Percentiles rank a stretch among this genome's conserved stretches.
phyloP scores from a whole-genome alignment of 2,888 invertebrate genomes.

The Andrena minutula region DNA sequence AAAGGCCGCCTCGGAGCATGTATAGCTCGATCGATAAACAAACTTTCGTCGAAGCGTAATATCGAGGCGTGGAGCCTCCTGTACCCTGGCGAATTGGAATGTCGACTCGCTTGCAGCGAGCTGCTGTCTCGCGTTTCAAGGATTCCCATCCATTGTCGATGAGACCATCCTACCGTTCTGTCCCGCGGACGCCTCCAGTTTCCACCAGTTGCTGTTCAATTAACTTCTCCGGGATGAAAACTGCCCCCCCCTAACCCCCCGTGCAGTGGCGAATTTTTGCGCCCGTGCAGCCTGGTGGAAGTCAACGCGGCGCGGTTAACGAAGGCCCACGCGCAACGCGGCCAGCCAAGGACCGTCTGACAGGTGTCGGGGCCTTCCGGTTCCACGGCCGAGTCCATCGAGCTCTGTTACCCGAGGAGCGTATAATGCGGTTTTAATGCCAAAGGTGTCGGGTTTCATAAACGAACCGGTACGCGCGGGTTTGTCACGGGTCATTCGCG shows the following conservation, averaged over 20 bases:
- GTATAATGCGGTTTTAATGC: slow-evolving; percentile 69
- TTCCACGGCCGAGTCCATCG: slow-evolving; percentile 48
- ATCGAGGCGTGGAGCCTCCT: slow-evolving; percentile 64
- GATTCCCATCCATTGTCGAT: neutral
- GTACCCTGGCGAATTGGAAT: slow-evolving; percentile 52
- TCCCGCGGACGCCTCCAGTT: neutral
- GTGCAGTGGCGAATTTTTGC: neutral
- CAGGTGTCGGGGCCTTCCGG: slow-evolving; percentile 64
- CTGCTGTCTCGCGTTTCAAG: slow-evolving; percentile 28
- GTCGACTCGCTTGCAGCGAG: slow-evolving; percentile 28
- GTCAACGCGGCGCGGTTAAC: slow-evolving; percentile 4
- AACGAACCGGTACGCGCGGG: slow-evolving; percentile 60
- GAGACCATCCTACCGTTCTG: neutral
- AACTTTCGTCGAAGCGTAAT: slow-evolving; percentile 68
- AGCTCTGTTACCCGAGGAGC: slow-evolving; percentile 35
- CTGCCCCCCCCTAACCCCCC: neutral
- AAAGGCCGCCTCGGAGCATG: slow-evolving; percentile 64
- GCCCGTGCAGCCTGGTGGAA: neutral
- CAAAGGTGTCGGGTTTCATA: slow-evolving; percentile 68
- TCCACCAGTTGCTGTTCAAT: slow-evolving; percentile 1
- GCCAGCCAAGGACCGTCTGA: slow-evolving; percentile 33
- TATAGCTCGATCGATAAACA: slow-evolving; percentile 68
- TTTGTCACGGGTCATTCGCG: slow-evolving; percentile 64
- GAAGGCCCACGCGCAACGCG: slow-evolving; percentile 38
- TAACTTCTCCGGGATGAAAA: neutral